phyloP scores from a whole-genome alignment of 2,888 invertebrate species.

The Xanthostigma xanthostigma region DNA sequence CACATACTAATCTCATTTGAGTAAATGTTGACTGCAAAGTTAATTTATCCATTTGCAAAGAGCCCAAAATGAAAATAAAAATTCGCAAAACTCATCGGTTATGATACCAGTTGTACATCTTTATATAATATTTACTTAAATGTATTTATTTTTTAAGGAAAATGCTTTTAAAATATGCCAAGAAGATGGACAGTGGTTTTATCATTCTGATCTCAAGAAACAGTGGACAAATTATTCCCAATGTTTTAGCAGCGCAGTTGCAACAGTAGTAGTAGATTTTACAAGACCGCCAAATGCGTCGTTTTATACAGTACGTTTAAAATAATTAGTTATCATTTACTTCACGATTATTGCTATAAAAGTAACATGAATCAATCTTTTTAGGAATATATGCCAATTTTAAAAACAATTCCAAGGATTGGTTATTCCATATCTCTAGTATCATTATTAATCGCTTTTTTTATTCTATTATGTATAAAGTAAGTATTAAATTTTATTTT shows the following conservation, averaged over 20 bases:
- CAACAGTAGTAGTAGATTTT: constrained; percentile 26
- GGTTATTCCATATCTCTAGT: constrained; percentile 40
- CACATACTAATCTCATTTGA: too few relatives aligned
- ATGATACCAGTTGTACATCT: too few relatives aligned
- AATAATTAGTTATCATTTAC: background rate
- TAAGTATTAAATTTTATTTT: constrained; percentile 24
- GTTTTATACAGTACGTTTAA: background rate
- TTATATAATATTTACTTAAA: too few relatives aligned
- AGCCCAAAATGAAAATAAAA: too few relatives aligned
- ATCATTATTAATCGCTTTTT: constrained; percentile 37
- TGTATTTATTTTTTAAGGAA: constrained; percentile 16
- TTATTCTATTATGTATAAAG: constrained; percentile 40
- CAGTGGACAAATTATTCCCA: constrained; percentile 37
- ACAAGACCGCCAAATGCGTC: background rate
- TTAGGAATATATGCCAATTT: constrained; percentile 32
- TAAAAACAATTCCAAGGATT: constrained; percentile 35
- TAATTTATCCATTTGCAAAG: too few relatives aligned
- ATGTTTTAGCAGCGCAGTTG: constrained; percentile 27
- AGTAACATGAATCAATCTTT: constrained; percentile 15
- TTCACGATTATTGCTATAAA: background rate
- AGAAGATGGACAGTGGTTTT: constrained; percentile 33
- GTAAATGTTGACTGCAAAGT: too few relatives aligned
- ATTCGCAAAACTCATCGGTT: too few relatives aligned
- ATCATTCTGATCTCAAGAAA: constrained; percentile 22
- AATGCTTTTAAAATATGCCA: constrained; percentile 34